Conservation (phyloP, 2,113 vertebrate genomes). For the Sisor rabdophorus region DNA sequence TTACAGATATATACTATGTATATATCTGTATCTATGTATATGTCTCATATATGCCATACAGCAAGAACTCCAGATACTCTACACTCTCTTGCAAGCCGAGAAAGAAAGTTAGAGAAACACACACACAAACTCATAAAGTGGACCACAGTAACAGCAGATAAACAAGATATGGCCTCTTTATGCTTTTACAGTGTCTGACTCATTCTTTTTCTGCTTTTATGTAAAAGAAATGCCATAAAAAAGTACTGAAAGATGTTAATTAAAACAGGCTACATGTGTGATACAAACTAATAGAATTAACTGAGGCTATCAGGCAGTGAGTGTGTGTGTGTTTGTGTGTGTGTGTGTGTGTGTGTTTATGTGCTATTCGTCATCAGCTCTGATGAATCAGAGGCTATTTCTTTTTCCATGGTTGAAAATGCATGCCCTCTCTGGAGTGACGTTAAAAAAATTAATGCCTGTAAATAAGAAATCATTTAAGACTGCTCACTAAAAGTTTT, state of each 20-base stretch:
- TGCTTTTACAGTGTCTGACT: conserved; percentile 1
- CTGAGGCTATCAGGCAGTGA: not conserved
- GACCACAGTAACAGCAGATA: conserved; percentile 15
- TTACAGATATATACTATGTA: too few species aligned
- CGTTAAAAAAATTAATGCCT: conserved; percentile 43
- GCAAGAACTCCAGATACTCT: too few species aligned
- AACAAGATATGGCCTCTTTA: conserved; percentile 7
- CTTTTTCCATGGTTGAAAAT: conserved; percentile 30
- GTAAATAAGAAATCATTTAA: conserved; percentile 53
- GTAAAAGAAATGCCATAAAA: not conserved
- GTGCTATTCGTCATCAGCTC: conserved; percentile 27
- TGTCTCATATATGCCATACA: too few species aligned
- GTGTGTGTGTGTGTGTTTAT: not conserved
- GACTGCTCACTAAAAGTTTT: conserved; percentile 50
- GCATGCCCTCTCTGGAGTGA: not conserved
- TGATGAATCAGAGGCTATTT: conserved; percentile 51
- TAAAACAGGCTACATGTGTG: not conserved
- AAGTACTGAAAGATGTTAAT: not conserved
- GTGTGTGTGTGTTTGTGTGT: too few species aligned
- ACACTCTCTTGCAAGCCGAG: too few species aligned
- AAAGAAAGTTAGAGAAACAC: not conserved
- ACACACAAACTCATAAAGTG: not conserved
- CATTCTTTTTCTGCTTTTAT: not conserved
- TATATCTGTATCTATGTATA: too few species aligned
- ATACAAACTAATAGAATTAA: not conserved